Conservation (phyloP, 2,113 vertebrate genomes). For the Scatophagus argus region DNA sequence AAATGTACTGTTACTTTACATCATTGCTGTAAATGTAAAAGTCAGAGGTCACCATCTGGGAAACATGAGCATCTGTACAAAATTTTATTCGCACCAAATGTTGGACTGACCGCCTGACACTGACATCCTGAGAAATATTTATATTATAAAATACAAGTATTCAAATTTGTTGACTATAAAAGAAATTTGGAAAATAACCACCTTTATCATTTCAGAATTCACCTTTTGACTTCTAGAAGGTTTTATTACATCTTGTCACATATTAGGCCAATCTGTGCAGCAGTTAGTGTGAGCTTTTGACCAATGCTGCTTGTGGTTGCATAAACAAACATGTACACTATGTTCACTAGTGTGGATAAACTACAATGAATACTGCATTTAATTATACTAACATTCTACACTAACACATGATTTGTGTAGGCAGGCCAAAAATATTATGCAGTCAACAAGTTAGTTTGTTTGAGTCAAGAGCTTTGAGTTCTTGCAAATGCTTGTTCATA, state of each 20-base stretch:
- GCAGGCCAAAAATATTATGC: not conserved
- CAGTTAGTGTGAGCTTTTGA: not conserved
- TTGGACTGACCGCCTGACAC: not conserved
- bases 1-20: too few species aligned
- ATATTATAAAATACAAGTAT: too few species aligned
- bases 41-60: not conserved
- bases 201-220: not conserved
- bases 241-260: not conserved
- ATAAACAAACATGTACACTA: not conserved
- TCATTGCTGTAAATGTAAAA: too few species aligned
- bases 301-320: not conserved
- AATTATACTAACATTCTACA: not conserved
- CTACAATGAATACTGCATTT: not conserved
- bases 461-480: constrained; percentile 19
- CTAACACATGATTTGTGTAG: too few species aligned
- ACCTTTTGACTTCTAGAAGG: not conserved
- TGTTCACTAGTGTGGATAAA: not conserved
- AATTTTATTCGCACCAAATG: not conserved
- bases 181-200: not conserved
- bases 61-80: not conserved
- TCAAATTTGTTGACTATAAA: not conserved
- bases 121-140: not conserved
- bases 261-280: not conserved
- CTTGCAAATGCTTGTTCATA: constrained; percentile 18
- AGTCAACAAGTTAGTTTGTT: too few species aligned